Conservation (phyloP, 2,113 vertebrate genomes). For the Hippocampus zosterae region DNA sequence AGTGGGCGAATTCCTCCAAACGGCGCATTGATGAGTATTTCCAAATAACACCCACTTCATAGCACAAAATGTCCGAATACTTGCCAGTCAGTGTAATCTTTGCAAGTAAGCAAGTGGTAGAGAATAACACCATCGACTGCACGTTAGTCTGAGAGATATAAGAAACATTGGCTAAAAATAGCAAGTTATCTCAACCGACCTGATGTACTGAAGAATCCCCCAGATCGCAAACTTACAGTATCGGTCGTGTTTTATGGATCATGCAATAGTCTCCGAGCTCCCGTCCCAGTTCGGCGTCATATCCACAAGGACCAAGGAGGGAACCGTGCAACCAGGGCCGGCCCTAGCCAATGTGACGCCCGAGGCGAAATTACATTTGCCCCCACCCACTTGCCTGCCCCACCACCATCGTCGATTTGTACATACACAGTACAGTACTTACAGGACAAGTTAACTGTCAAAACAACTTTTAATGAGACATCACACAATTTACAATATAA, state of each 20-base stretch:
- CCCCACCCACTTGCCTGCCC: too few relatives aligned
- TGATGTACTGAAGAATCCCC: not conserved
- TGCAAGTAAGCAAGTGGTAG: not conserved
- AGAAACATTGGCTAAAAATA: conserved; percentile 33
- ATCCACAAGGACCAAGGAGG: conserved; percentile 3
- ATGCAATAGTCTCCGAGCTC: conserved; percentile 24
- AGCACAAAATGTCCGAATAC: not conserved
- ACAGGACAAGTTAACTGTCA: too few relatives aligned
- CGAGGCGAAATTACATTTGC: too few relatives aligned
- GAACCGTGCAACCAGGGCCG: not conserved
- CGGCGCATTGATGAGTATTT: not conserved
- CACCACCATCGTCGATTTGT: too few relatives aligned
- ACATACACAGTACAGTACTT: too few relatives aligned
- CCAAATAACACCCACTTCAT: not conserved
- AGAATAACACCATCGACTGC: not conserved
- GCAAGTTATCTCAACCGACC: conserved; percentile 26
- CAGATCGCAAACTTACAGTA: conserved; percentile 47
- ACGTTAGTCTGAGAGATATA: conserved; percentile 12
- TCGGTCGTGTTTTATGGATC: conserved; percentile 18
- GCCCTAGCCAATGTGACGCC: too few relatives aligned
- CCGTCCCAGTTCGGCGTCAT: conserved; percentile 46
- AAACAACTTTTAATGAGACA: too few relatives aligned
- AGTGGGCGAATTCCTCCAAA: not conserved
- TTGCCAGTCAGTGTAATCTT: not conserved
- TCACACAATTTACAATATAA: too few relatives aligned